These are phyloP conservation scores for Trichogramma dendrolimi DNA, from an alignment of 2,888 invertebrate genomes.

Conservation along the genomic window DNA sequence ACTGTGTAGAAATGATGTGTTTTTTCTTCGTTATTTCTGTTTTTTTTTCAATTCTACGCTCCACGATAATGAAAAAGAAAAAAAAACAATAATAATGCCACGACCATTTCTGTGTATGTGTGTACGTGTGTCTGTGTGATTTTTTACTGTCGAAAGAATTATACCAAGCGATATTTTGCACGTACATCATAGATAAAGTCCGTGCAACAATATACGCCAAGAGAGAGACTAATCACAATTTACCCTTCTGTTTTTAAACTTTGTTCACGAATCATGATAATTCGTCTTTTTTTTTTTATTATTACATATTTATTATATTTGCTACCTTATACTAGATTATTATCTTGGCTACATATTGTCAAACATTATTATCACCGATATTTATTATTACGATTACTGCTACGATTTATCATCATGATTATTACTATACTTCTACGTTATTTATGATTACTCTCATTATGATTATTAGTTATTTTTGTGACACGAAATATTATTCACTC, in stretches of 20 bases:
- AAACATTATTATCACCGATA: slow-evolving; percentile 20
- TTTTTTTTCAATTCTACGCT: too few relatives aligned
- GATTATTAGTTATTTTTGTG: slow-evolving; percentile 14
- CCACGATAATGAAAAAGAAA: too few relatives aligned
- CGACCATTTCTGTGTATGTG: too few relatives aligned
- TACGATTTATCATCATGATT: slow-evolving; percentile 22
- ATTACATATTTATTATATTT: slow-evolving; percentile 25
- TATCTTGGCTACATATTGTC: background rate
- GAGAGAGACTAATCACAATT: slow-evolving; percentile 25
- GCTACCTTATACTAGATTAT: slow-evolving; percentile 17
- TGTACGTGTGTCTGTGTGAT: too few relatives aligned
- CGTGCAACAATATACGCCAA: slow-evolving; percentile 20
- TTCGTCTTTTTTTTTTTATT: too few relatives aligned
- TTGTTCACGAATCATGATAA: slow-evolving; percentile 25
- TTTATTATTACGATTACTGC: slow-evolving; percentile 24
- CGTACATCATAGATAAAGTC: too few relatives aligned
- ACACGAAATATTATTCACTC: too few relatives aligned
- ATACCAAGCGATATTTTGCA: too few relatives aligned
- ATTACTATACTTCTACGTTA: slow-evolving; percentile 23
- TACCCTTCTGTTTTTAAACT: background rate
- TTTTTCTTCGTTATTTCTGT: too few relatives aligned
- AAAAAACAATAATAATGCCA: too few relatives aligned
- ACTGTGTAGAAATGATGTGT: too few relatives aligned
- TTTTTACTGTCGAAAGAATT: too few relatives aligned
- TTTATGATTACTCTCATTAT: slow-evolving; percentile 24